Evolutionary conservation across 2,888 invertebrate genomes (phyloP), one percentile per base, ranked within the genome.

Genomic region (Dyspetes luteomarginatus): DNA sequence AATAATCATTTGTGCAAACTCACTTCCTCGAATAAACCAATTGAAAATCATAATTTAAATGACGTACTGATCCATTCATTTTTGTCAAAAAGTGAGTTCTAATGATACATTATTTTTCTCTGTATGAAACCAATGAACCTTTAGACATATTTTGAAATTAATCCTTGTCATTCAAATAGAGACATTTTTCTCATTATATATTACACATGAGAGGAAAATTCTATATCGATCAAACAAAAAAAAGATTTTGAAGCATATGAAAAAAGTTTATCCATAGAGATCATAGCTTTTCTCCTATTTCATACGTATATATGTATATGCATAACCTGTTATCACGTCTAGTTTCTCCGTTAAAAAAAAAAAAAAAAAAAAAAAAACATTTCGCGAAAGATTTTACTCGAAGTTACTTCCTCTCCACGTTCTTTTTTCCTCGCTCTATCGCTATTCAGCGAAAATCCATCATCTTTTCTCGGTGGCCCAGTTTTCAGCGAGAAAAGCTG

Each of bases 371-470:
- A 30, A 71, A 48, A 41, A 50, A 71, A 62, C 55, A 76, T 72
- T 68, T 68, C 56, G 56, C 9, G 7, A 56, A 68, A 81, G 72
- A 76, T 76, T 64, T 76, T 50, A 19, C 22, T 55, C 4, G 15
- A 64, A 45, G 22, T n/a, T 72, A 30, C 72, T 52, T 52, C 4
- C 50, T 50, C 50, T 72, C 28, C 19, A n/a, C n/a, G n/a, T 50
- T 36, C 3, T 48, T 4, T 45, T 48, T 17, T 7, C 17, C 48
- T 2, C 48, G 48, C 15, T 48, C 50, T 50, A 36, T 71, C 48
- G 22, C 71, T 62, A 76, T 76, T 76, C 76, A 81, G 60, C 80
- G 62, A 73, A 76, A 81, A 81, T 81, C 80, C 72, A 68, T 81
- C 80, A 76, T 60, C 72, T 36, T 26, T 45, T 41, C 67, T 41